A percentile compares a stretch with the other conserved stretches of the same genome.
Evolutionary conservation across 2,113 vertebrate species (phyloP).

Genomic region (Sula dactylatra): DNA sequence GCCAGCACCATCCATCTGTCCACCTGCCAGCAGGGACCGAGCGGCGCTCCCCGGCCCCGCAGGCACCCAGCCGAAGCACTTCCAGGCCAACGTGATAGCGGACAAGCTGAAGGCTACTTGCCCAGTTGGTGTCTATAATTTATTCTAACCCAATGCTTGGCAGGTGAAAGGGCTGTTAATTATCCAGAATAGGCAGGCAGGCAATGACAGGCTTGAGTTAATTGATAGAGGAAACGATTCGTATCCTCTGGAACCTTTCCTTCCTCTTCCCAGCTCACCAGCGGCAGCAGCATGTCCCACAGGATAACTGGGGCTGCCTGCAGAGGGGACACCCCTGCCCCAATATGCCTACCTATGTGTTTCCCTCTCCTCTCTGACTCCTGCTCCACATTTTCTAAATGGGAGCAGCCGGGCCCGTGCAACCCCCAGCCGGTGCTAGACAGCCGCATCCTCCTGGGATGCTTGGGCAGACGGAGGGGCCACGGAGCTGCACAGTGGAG

Average conservation of each 20-base stretch:
- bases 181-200: neutral
- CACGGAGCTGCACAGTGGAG: neutral
- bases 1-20: neutral
- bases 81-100: neutral
- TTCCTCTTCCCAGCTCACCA: neutral
- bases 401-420: neutral
- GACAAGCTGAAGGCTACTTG: neutral
- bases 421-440: neutral
- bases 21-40: rapidly evolving
- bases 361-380: neutral
- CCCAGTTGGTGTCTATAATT: neutral
- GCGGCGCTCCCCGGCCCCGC: rapidly evolving
- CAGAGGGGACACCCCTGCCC: neutral
- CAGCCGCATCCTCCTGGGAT: neutral
- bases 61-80: neutral
- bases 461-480: neutral
- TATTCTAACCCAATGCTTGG: neutral
- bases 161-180: neutral
- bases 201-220: neutral
- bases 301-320: neutral
- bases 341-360: rapidly evolving
- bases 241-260: neutral
- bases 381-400: neutral
- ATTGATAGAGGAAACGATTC: neutral
- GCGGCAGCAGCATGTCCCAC: rapidly evolving